Percentiles rank a stretch among this genome's conserved stretches.
phyloP scores from a whole-genome alignment of 2,797 vertebrate species.

The Crypturellus tataupa region DNA sequence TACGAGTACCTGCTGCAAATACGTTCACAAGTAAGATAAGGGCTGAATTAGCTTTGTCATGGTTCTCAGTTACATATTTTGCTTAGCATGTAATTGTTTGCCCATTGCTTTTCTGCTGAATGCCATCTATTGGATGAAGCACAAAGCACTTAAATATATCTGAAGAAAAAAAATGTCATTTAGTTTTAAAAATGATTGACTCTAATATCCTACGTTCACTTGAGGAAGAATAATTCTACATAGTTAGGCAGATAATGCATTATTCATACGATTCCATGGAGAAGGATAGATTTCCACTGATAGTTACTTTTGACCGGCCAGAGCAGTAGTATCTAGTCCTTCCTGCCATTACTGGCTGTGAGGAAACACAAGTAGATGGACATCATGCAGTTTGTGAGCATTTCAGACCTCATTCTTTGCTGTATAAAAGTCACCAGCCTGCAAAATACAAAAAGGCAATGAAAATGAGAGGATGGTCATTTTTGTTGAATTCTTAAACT shows the following conservation, averaged over 20 bases:
- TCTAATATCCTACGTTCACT: background rate
- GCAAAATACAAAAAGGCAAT: background rate
- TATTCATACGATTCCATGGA: conserved; percentile 25
- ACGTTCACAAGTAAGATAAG: background rate
- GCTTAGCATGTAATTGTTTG: background rate
- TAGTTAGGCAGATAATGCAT: background rate
- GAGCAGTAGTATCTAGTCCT: background rate
- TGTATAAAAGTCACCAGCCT: background rate
- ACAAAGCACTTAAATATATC: background rate
- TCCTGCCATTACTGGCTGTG: background rate
- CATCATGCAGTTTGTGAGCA: rapidly evolving
- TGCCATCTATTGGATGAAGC: background rate
- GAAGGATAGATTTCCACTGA: conserved; percentile 57
- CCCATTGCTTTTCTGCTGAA: background rate
- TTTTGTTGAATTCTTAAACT: background rate
- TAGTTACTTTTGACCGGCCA: background rate
- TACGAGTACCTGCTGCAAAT: background rate
- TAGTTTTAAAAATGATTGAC: background rate
- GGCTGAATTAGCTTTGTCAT: background rate
- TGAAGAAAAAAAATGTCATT: background rate
- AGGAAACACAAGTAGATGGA: background rate
- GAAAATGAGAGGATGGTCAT: background rate
- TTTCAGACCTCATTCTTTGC: background rate
- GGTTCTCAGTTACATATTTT: background rate
- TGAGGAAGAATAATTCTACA: background rate